phyloP scores from a whole-genome alignment of 2,797 vertebrate genomes.

The Mareca penelope region DNA sequence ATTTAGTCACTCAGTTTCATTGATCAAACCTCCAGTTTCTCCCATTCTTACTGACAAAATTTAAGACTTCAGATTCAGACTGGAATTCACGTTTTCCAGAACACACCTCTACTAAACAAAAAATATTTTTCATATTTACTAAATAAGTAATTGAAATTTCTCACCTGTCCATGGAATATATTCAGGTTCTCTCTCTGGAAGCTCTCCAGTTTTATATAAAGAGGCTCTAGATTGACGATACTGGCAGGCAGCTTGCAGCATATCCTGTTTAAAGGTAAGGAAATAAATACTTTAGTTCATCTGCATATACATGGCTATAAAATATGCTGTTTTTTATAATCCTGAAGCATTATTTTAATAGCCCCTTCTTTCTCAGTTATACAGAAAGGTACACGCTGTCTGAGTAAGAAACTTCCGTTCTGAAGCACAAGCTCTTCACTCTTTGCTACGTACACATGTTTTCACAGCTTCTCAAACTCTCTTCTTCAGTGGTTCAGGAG shows the following conservation, averaged over 20 bases:
- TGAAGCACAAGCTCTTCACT: not conserved
- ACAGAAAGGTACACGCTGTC: not conserved
- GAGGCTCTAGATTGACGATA: conserved; percentile 89
- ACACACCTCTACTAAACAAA: not conserved
- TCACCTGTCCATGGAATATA: conserved; percentile 95
- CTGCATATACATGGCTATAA: not conserved
- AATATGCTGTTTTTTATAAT: not conserved
- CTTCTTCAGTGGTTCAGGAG: not conserved
- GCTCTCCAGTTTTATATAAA: conserved; percentile 85
- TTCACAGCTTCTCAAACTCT: not conserved
- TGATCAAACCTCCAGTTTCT: not conserved
- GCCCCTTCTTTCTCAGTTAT: not conserved
- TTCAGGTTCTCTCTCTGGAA: conserved; percentile 83
- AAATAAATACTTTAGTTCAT: not conserved
- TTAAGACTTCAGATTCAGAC: not conserved
- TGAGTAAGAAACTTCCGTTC: not conserved
- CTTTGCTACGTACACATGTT: not conserved
- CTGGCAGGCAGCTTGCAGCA: conserved; percentile 89
- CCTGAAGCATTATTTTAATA: not conserved
- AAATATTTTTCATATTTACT: not conserved
- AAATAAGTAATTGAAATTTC: not conserved
- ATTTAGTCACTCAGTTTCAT: not conserved
- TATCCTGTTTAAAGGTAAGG: conserved; percentile 81
- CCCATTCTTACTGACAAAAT: not conserved
- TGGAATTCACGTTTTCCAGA: not conserved